A percentile compares a stretch with the other conserved stretches of the same genome.
These are phyloP conservation scores for Drosophila tsacasi DNA, from an alignment of 1,140 invertebrate species.

Conservation along the genomic window DNA sequence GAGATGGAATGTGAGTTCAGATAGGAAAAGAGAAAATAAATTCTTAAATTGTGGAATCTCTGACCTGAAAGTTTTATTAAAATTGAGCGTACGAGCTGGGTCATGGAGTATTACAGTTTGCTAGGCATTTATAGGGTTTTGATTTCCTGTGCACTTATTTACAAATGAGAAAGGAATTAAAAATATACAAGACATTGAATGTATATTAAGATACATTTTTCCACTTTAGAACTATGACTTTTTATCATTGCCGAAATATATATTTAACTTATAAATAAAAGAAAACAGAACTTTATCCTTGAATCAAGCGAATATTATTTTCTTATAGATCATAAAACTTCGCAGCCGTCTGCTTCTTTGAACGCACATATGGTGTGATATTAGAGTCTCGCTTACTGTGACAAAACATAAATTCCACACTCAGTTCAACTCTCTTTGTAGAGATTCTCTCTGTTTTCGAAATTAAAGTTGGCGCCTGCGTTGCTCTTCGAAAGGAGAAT, in stretches of 20 bases:
- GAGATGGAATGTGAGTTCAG: conserved; percentile 16
- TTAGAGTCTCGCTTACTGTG: neutral
- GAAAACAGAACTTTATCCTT: neutral
- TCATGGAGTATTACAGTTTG: too few relatives aligned
- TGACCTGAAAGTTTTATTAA: neutral
- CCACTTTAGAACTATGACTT: neutral
- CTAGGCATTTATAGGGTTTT: neutral
- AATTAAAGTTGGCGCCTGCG: conserved; percentile 39
- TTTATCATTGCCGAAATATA: neutral
- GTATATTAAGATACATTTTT: too few relatives aligned
- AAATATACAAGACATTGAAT: too few relatives aligned
- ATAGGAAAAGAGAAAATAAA: neutral
- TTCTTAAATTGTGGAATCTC: conserved; percentile 7
- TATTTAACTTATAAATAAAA: too few relatives aligned
- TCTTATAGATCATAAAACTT: conserved; percentile 19
- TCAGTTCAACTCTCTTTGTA: conserved; percentile 14
- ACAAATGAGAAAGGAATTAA: neutral
- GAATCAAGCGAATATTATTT: conserved; percentile 9
- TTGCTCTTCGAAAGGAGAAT: conserved; percentile 8
- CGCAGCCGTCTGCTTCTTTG: neutral
- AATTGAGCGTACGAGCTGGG: neutral
- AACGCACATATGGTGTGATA: conserved; percentile 3
- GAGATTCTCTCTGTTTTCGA: conserved; percentile 35
- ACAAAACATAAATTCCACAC: neutral
- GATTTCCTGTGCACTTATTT: neutral